Percentiles rank a stretch among this genome's conserved stretches.
Conservation (phyloP, 2,888 invertebrate species). For the Cheilosia vernalis region DNA sequence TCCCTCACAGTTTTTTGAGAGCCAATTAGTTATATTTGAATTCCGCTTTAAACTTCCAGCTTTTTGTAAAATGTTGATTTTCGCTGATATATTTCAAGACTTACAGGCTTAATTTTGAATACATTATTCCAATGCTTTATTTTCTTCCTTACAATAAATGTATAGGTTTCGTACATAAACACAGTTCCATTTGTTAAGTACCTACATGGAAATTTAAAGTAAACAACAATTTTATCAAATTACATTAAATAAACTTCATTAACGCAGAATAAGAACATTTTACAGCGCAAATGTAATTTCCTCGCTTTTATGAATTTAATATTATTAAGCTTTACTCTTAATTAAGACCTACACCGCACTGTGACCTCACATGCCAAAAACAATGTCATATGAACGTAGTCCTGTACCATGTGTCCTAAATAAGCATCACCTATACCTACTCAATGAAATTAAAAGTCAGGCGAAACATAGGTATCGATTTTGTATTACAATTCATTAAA, state of each 20-base stretch:
- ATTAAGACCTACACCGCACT: not conserved
- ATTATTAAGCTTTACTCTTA: not conserved
- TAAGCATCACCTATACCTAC: not conserved
- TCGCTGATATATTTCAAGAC: too few relatives aligned
- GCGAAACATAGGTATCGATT: not conserved
- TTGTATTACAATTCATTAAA: conserved; percentile 1
- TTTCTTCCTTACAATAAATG: too few relatives aligned
- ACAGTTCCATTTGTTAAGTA: too few relatives aligned
- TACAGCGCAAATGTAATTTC: conserved; percentile 18
- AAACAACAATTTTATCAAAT: not conserved
- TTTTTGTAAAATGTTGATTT: too few relatives aligned
- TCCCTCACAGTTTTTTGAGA: too few relatives aligned
- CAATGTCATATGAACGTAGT: not conserved
- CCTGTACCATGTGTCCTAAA: not conserved
- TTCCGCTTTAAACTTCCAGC: too few relatives aligned
- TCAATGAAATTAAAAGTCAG: not conserved
- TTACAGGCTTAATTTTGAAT: too few relatives aligned
- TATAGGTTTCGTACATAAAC: too few relatives aligned
- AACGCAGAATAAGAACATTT: not conserved
- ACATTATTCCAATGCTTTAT: too few relatives aligned
- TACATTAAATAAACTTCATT: not conserved
- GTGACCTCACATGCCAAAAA: not conserved
- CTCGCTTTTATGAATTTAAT: not conserved
- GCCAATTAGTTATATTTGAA: too few relatives aligned
- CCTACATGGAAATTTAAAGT: too few relatives aligned